Evolutionary conservation across 2,113 vertebrate species (phyloP).

Genomic region (Salvelinus namaycush): DNA sequence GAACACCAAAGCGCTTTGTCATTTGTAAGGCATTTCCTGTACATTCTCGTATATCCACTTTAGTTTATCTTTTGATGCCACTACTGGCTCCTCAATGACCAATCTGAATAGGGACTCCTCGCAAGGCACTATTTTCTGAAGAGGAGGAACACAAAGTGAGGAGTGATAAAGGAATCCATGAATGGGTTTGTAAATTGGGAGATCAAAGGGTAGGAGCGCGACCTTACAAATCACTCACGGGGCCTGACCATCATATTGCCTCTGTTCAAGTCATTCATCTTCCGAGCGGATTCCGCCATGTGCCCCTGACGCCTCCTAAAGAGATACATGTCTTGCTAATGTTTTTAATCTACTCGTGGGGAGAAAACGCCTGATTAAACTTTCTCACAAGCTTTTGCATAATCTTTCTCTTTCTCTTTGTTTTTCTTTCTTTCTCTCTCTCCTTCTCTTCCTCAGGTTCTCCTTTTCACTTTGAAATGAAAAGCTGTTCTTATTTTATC

Average conservation of each 20-base stretch:
- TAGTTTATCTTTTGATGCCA: background rate
- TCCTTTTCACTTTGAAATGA: background rate
- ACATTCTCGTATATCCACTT: background rate
- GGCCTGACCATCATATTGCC: slow-evolving; percentile 50
- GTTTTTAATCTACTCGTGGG: slow-evolving; percentile 25
- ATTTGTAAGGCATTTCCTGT: background rate
- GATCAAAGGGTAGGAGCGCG: slow-evolving; percentile 35
- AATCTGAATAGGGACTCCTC: background rate
- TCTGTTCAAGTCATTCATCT: slow-evolving; percentile 49
- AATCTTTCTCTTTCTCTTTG: background rate
- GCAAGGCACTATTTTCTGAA: background rate
- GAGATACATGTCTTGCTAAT: slow-evolving; percentile 43
- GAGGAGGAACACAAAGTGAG: background rate
- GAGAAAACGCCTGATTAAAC: slow-evolving; percentile 44
- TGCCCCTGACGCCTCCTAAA: slow-evolving; percentile 28
- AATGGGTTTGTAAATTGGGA: slow-evolving; percentile 34
- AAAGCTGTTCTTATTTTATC: background rate
- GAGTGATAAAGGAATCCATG: slow-evolving; percentile 22
- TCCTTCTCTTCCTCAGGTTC: background rate
- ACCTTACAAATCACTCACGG: slow-evolving; percentile 47
- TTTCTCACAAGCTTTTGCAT: slow-evolving; percentile 15
- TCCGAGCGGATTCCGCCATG: slow-evolving; percentile 8
- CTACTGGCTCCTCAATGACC: background rate
- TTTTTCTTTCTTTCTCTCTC: background rate
- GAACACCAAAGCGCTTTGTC: background rate